Evolutionary conservation across 2,113 vertebrate genomes (phyloP).

Genomic region (Typhlomys cinereus): DNA sequence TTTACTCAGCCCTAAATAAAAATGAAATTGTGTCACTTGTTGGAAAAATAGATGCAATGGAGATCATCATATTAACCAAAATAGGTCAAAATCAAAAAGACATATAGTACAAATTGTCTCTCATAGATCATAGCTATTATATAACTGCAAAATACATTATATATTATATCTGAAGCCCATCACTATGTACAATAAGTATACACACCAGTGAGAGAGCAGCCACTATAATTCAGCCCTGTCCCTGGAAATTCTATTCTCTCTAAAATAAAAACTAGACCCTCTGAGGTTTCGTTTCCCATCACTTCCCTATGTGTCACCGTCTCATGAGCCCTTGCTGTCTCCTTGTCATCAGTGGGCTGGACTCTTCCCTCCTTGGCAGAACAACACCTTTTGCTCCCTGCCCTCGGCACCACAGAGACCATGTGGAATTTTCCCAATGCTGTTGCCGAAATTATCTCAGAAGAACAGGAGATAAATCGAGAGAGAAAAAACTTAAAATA

Average conservation of each 20-base stretch:
- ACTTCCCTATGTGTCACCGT: neutral
- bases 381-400: neutral
- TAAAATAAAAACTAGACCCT: neutral
- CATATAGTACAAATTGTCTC: neutral
- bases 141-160: too few species aligned
- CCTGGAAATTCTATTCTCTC: neutral
- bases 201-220: neutral
- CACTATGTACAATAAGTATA: neutral
- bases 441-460: neutral
- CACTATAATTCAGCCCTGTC: neutral
- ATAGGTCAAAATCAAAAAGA: neutral
- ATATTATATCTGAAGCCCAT: neutral
- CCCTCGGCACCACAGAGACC: neutral
- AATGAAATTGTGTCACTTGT: neutral
- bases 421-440: conserved; percentile 17
- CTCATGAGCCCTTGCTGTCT: neutral
- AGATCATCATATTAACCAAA: neutral
- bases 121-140: neutral
- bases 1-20: neutral
- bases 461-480: neutral
- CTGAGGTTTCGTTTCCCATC: neutral
- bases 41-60: neutral
- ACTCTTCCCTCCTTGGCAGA: neutral
- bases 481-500: neutral
- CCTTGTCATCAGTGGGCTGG: neutral